Percentiles rank a stretch among this genome's conserved stretches.
These are phyloP conservation scores for Leptopterna dolabrata DNA, from an alignment of 2,888 invertebrate genomes.

Conservation along the genomic window DNA sequence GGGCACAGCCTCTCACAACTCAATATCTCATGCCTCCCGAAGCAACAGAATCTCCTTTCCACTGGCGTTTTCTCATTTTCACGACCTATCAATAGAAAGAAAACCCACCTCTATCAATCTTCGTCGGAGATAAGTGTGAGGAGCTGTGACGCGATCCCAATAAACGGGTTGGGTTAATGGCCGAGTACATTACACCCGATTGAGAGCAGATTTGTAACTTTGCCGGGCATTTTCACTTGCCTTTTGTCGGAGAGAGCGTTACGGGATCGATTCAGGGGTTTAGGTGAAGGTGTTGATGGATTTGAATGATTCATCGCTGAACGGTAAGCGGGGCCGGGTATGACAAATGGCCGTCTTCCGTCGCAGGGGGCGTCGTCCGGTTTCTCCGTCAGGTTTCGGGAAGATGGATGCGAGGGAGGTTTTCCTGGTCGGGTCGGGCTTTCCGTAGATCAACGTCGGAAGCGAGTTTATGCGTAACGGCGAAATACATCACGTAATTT, in stretches of 20 bases:
- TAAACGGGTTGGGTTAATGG: conserved; percentile 16
- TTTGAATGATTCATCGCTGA: conserved; percentile 3
- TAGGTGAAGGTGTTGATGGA: neutral
- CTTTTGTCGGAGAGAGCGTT: neutral
- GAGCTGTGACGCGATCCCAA: neutral
- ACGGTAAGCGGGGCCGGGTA: neutral
- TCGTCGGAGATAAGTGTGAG: neutral
- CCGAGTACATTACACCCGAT: neutral
- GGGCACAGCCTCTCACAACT: neutral
- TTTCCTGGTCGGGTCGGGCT: neutral
- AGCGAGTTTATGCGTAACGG: neutral
- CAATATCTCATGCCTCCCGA: neutral
- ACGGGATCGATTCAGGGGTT: neutral
- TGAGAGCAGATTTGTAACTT: conserved; percentile 1
- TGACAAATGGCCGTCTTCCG: conserved; percentile 5
- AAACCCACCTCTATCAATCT: neutral
- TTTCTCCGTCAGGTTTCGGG: neutral
- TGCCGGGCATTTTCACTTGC: neutral
- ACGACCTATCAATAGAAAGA: neutral
- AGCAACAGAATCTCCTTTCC: neutral
- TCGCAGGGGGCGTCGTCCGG: neutral
- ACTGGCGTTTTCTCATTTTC: neutral
- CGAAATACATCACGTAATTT: neutral
- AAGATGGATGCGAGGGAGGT: neutral
- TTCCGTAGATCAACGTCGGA: conserved; percentile 18